Conservation (phyloP, 2,113 vertebrate genomes). For the Australoheros scitulus region DNA sequence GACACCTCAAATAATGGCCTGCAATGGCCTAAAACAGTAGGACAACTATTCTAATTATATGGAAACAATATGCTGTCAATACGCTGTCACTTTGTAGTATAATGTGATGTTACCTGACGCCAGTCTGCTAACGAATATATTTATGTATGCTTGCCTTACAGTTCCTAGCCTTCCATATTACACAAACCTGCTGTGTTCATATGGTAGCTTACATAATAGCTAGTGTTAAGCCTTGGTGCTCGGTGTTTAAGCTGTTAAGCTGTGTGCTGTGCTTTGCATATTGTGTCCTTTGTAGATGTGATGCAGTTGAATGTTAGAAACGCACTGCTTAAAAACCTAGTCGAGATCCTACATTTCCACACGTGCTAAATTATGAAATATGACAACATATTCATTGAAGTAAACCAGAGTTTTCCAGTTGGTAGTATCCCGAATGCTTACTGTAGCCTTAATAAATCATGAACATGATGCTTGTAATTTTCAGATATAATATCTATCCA, state of each 20-base stretch:
- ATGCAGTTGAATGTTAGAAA: not conserved
- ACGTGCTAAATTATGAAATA: not conserved
- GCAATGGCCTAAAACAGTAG: not conserved
- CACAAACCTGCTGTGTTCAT: not conserved
- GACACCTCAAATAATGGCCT: not conserved
- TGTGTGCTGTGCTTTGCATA: not conserved
- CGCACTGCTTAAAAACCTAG: not conserved
- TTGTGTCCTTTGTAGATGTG: not conserved
- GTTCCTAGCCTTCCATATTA: not conserved
- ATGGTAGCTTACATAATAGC: not conserved
- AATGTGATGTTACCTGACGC: not conserved
- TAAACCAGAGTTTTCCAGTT: not conserved
- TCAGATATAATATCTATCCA: not conserved
- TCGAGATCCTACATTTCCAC: not conserved
- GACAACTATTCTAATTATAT: not conserved
- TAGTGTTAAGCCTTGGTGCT: not conserved
- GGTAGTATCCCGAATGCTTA: not conserved
- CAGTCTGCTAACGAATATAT: not conserved
- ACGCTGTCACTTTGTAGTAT: not conserved
- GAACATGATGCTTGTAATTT: not conserved
- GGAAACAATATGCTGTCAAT: not conserved
- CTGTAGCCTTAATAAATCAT: not conserved
- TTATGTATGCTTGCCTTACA: not conserved
- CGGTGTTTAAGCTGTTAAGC: constrained; percentile 6
- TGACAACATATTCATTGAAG: not conserved